Evolutionary conservation across 2,888 invertebrate genomes (phyloP), one percentile per base, ranked within the genome.

Genomic region (Ceraclea dissimilis): DNA sequence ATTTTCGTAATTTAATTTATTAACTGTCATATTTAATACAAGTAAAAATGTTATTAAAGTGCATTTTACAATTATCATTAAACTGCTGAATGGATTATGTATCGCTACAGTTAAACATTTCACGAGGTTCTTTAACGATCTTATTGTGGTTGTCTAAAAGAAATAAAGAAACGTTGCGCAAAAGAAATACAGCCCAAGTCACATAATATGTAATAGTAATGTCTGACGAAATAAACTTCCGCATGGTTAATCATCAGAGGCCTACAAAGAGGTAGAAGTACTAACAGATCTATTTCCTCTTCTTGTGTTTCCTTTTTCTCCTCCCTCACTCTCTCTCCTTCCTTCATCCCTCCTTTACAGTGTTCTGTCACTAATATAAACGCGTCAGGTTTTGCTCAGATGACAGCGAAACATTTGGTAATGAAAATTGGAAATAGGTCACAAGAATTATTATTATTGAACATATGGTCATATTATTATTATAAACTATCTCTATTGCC

Each of bases 391-490:
- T n/a, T 60, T 55, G 49, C 54, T 61, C 55, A 49, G 57, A 61
- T 59, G 59, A 61, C 59, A 59, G 58, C 43, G 55, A 51, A 49
- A 59, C 61, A 60, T 58, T 60, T 60, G 58, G 59, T 59, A 61
- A 61, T 61, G 61, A 61, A 61, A 61, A 61, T 61, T 56, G 61
- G 61, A 61, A 61, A 59, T 59, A 54, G 61, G 61, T 57, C 61
- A 57, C 61, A 34, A 52, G 58, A 49, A 55, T 47, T 52, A 19
- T 44, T 50, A 26, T 26, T 26, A 26, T 26, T 6, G 26, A n/a
- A n/a, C n/a, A n/a, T n/a, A n/a, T n/a, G n/a, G n/a, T n/a, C n/a
- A n/a, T n/a, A n/a, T n/a, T n/a, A n/a, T n/a, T n/a, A n/a, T n/a
- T n/a, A n/a, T n/a, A n/a, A n/a, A n/a, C n/a, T n/a, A n/a, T n/a